Percentiles rank a stretch among this genome's conserved stretches.
Conservation (phyloP, 2,797 vertebrate genomes). For the Mastacembelus armatus region DNA sequence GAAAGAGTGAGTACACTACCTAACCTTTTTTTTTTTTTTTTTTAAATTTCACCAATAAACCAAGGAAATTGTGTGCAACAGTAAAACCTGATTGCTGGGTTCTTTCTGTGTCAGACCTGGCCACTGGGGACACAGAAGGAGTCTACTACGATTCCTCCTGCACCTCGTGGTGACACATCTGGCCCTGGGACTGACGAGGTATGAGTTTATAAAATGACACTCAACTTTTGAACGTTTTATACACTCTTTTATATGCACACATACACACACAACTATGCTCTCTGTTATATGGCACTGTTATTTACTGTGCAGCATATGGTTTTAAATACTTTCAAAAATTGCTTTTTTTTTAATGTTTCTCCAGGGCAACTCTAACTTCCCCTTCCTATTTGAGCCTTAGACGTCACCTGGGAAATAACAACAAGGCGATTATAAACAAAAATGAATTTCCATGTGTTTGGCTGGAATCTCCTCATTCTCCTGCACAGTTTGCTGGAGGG, state of each 20-base stretch:
- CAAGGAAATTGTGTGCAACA: neutral
- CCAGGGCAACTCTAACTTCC: slow-evolving; percentile 77
- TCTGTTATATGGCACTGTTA: neutral
- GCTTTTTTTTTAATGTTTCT: slow-evolving; percentile 28
- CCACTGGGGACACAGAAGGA: slow-evolving; percentile 60
- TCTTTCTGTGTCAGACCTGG: slow-evolving; percentile 62
- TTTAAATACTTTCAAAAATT: neutral
- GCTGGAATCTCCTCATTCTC: neutral
- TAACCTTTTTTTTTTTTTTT: neutral
- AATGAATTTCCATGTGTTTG: neutral
- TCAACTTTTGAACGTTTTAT: neutral
- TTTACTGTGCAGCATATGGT: slow-evolving; percentile 2
- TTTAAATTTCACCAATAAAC: neutral
- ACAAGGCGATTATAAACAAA: slow-evolving; percentile 14
- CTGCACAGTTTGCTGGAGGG: neutral
- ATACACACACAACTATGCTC: neutral
- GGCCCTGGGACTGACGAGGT: slow-evolving; percentile 80
- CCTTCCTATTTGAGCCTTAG: slow-evolving; percentile 84
- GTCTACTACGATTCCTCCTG: slow-evolving; percentile 67
- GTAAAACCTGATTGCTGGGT: neutral
- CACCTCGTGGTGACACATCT: slow-evolving; percentile 79
- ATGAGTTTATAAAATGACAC: neutral
- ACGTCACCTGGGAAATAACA: slow-evolving; percentile 14
- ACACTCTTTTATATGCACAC: too few species aligned
- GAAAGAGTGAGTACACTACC: slow-evolving; percentile 61